Evolutionary conservation across 2,113 vertebrate species (phyloP), one percentile per base, ranked within the genome.

Genomic region (Paradisaea rubra): DNA sequence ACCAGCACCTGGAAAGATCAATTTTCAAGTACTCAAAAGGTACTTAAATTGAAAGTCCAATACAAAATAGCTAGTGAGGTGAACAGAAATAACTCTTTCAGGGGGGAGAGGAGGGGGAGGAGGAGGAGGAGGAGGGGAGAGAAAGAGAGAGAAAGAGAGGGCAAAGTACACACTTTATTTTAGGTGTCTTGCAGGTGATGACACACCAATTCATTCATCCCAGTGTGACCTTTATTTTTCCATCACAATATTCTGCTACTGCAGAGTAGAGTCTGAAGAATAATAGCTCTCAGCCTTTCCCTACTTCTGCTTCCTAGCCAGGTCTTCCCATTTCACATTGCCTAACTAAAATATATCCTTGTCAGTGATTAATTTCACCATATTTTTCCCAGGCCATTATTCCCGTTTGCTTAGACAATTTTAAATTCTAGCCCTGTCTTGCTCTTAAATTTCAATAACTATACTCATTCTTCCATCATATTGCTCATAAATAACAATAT

Each of bases 21-120:
- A 19, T 88, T 94, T 93, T 88, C 39, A 60, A 49, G 19, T 80
- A 72, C 11, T 68, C 44, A 64, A 74, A 83, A 77, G 30, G 15
- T 27, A 37, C 63, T 83, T 45, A 69, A 54, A 95, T 50, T 81
- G n/a, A 11, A 9, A 94, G 37, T 42, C 16, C 31, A 35, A 52
- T 56, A 41, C 24, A 61, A 80, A 69, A 68, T 11, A 77, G 11
- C 49, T 47, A 72, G 70, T 70, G 13, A 81, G 30, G 3, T 47
- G 56, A 72, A 80, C 25, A 86, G 53, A 91, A 86, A 76, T 17
- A 86, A 13, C 15, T 79, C 33, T 85, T 87, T 78, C 30, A 4
- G 3, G 6, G 15, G 4, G 4, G 4, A 44, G 11, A 35, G 16
- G 4, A 52, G 7, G 16, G 31, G 17, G 4, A 52, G 7, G 16